Evolutionary conservation across 2,113 vertebrate species (phyloP), one percentile per base, ranked within the genome.

Genomic region (Empidonax alnorum): DNA sequence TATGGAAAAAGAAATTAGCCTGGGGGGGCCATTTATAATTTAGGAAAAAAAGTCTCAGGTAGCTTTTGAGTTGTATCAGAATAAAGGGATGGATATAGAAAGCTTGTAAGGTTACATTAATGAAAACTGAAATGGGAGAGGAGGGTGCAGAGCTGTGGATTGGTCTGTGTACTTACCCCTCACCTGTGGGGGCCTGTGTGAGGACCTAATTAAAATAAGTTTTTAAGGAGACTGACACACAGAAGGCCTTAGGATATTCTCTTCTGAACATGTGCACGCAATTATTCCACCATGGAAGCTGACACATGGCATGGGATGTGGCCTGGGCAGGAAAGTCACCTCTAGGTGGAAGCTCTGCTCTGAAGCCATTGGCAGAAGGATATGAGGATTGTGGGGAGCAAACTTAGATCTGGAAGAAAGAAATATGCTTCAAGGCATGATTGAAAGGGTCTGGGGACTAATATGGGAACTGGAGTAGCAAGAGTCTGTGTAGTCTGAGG

Each of bases 1-100:
- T 87, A 91, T 39, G 69, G 47, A 94, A 76, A 84, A 59, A 72
- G 35, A 94, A 94, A 92, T 90, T 93, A 90, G 86, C 95, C 84
- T 53, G 49, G 53, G 58, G 92, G 55, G 89, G 69, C 91, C 15
- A 96, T 97, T 94, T 89, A 96, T 96, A 93, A 97, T 97, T 96
- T 90, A 97, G 71, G 76, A 28, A 79, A 63, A 42, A 89, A 69
- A 22, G 41, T 74, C 58, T 83, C 77, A 86, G 78, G 84, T 94
- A 91, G 37, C 87, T 96, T 66, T 92, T 94, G 84, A 79, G 73
- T 90, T 94, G 55, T 82, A 69, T 78, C 71, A 87, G 79, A 28
- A 12, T 50, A 75, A 92, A 58, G 28, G 66, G 56, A 42, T 82
- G 77, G 76, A 65, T 76, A 27, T 6, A 41, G 16, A 30, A 44